Evolutionary conservation across 2,888 invertebrate species (phyloP), one percentile per base, ranked within the genome.

Genomic region (Tolmerus cingulatus): DNA sequence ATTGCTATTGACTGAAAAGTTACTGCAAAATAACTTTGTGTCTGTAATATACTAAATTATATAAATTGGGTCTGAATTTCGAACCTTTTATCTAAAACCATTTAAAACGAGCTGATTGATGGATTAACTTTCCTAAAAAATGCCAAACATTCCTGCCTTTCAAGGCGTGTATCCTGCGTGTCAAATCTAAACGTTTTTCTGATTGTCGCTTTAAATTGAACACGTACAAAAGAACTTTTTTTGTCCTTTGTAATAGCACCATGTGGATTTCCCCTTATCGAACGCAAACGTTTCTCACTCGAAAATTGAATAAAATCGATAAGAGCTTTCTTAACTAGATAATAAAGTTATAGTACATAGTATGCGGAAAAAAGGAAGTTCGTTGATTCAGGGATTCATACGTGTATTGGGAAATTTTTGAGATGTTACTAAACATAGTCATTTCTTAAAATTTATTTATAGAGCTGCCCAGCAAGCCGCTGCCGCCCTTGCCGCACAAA

Each of bases 401-500:
- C n/a, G 27, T 37, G 43, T 30, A 74, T 30, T 5, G 55, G 46
- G 19, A 87, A 57, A 77, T 40, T 55, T 23, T 57, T 74, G 2
- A 87, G 57, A 85, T 85, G 43, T 84, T 78, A 40, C 77, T 74
- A 74, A 74, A 74, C 37, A 30, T 51, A 23, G 79, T 78, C 76
- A 46, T 30, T 57, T 87, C 34, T 88, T 40, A 87, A 74, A 30
- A 91, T 91, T 43, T 89, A 92, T 40, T 91, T 91, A 40, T 89
- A 93, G 92, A 93, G 94, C 92, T 92, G 92, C 87, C 91, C 95
- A 91, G 93, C 95, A 91, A 94, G 94, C 92, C 94, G 94, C 89
- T 94, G 94, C 57, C 90, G 93, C 57, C 90, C 93, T 89, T 93
- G 94, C 90, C 92, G 93, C 89, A 92, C 94, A 87, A 93, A 94